Conservation (phyloP, 2,888 invertebrate species). For the Teleiodes luculella region DNA sequence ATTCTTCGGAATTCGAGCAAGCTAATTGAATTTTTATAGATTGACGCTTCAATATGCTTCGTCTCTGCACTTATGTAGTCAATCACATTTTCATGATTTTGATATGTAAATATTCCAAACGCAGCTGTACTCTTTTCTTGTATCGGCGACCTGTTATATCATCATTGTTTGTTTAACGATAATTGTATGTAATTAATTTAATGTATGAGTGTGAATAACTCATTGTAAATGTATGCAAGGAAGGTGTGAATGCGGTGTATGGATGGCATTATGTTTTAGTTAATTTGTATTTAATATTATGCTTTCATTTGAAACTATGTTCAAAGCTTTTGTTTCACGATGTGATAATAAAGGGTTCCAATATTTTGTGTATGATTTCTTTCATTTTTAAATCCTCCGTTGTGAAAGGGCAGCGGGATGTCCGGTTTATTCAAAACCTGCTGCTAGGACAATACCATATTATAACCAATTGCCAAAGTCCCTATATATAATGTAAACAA, state of each 20-base stretch:
- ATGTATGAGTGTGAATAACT: neutral
- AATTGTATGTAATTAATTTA: neutral
- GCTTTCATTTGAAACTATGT: constrained; percentile 1
- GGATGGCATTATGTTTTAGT: neutral
- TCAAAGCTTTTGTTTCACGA: constrained; percentile 1
- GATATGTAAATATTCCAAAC: neutral
- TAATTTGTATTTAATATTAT: neutral
- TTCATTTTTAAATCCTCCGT: neutral
- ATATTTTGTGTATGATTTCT: constrained; percentile 10
- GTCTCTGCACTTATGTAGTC: neutral
- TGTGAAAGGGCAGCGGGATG: neutral
- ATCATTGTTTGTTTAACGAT: neutral
- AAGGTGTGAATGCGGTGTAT: neutral
- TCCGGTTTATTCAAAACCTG: no score
- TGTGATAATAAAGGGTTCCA: constrained; percentile 16
- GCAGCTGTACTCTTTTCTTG: neutral
- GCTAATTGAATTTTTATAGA: no score
- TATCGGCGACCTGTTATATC: neutral
- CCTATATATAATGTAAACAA: no score
- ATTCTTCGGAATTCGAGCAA: no score
- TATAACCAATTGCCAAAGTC: no score
- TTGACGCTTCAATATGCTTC: neutral
- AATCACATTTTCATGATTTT: neutral
- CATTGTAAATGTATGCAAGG: neutral
- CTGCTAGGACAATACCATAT: no score